These are phyloP conservation scores for Notolabrus celidotus DNA, from an alignment of 2,797 vertebrate species.

Conservation along the genomic window DNA sequence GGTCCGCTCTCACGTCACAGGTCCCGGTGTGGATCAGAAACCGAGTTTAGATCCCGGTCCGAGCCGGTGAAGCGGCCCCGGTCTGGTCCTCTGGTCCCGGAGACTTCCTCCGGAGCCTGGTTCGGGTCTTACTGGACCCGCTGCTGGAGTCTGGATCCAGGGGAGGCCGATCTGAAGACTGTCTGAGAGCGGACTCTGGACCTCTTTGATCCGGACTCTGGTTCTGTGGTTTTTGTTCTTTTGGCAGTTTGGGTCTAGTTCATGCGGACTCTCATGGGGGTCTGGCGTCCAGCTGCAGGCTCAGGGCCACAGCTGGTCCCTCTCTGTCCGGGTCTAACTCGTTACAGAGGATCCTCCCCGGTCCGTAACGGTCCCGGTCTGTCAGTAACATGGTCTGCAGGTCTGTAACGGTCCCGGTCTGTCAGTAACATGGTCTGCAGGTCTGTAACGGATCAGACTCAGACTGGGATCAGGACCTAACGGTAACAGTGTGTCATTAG, in stretches of 20 bases:
- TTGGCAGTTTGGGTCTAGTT: neutral
- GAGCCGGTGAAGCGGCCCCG: neutral
- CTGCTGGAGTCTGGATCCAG: neutral
- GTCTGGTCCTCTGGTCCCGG: neutral
- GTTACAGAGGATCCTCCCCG: neutral
- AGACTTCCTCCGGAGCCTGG: no score
- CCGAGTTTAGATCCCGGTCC: neutral
- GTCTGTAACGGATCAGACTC: no score
- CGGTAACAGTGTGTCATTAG: no score
- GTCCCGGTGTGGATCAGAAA: no score
- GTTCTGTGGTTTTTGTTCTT: fast-evolving
- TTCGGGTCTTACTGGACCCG: no score
- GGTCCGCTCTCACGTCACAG: no score
- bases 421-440: fast-evolving
- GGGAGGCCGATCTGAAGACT: constrained; percentile 2
- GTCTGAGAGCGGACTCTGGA: fast-evolving
- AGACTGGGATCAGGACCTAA: no score
- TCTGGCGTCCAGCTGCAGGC: neutral
- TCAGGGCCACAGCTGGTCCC: neutral
- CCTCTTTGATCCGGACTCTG: fast-evolving
- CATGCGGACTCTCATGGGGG: neutral
- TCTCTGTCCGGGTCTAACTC: neutral
- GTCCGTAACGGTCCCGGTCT: no score
- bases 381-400: fast-evolving
- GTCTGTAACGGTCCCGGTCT: no score